Percentiles rank a stretch among this genome's conserved stretches.
Conservation (phyloP, 2,797 vertebrate species). For the Selene dorsalis region DNA sequence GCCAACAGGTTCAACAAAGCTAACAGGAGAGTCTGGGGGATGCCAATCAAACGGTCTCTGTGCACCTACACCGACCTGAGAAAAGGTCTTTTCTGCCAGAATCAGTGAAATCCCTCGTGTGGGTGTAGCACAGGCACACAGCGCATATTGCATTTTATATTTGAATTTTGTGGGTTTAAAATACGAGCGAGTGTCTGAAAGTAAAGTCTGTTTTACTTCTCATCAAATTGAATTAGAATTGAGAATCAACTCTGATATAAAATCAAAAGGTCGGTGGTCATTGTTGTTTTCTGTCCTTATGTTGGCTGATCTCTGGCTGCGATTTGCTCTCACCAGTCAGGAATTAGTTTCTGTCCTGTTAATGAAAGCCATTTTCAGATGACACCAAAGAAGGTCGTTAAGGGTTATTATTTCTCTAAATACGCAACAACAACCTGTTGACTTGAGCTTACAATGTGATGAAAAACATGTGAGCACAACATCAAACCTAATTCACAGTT, state of each 20-base stretch:
- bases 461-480: neutral
- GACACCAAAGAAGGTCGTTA: too few relatives aligned
- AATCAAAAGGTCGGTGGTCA: too few relatives aligned
- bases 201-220: neutral
- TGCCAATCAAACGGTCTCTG: conserved; percentile 2
- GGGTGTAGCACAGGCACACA: neutral
- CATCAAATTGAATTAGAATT: neutral
- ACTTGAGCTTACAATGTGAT: too few relatives aligned
- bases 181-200: neutral
- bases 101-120: conserved; percentile 22
- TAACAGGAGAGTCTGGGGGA: conserved; percentile 2
- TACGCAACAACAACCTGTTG: neutral
- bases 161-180: conserved; percentile 12
- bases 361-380: too few relatives aligned
- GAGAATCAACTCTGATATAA: neutral
- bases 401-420: conserved; percentile 3
- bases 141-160: conserved; percentile 3
- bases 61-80: conserved; percentile 2
- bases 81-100: conserved; percentile 15
- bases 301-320: neutral
- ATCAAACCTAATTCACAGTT: neutral
- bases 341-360: neutral
- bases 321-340: neutral
- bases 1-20: conserved; percentile 6
- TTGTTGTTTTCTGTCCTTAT: neutral